phyloP scores from a whole-genome alignment of 2,113 vertebrate species.

The Mustelus asterias region DNA sequence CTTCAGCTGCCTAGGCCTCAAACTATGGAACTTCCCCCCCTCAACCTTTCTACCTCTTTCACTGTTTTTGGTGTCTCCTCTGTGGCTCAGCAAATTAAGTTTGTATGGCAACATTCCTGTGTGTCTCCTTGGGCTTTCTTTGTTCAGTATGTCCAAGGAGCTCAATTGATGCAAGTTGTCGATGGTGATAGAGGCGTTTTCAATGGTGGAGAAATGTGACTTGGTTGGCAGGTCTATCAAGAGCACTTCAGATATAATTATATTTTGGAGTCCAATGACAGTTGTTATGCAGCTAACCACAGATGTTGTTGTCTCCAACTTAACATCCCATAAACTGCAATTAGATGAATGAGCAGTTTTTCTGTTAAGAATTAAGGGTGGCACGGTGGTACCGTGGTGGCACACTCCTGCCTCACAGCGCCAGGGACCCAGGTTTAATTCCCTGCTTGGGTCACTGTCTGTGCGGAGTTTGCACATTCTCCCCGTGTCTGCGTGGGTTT shows the following conservation, averaged over 20 bases:
- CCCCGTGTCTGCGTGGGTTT: too few relatives aligned
- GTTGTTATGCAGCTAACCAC: background rate
- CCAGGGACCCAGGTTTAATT: too few relatives aligned
- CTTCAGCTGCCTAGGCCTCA: background rate
- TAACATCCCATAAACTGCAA: background rate
- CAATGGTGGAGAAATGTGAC: background rate
- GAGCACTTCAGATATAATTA: background rate
- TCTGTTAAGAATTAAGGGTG: background rate
- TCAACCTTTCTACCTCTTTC: background rate
- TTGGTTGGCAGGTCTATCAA: background rate
- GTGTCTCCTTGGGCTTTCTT: background rate
- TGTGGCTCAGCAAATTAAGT: background rate
- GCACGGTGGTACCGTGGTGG: too few relatives aligned
- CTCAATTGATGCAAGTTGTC: background rate
- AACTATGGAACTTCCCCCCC: background rate
- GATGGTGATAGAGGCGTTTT: background rate
- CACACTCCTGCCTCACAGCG: too few relatives aligned
- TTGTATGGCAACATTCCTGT: background rate
- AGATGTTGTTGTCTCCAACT: too few relatives aligned
- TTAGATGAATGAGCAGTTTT: background rate
- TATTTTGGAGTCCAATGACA: background rate
- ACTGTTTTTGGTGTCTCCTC: background rate
- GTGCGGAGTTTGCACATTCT: too few relatives aligned
- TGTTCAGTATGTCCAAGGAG: background rate
- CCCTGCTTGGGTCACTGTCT: too few relatives aligned